Percentiles rank a stretch among this genome's conserved stretches.
These are phyloP conservation scores for Euschistus heros DNA, from an alignment of 1,140 invertebrate genomes.

Conservation along the genomic window DNA sequence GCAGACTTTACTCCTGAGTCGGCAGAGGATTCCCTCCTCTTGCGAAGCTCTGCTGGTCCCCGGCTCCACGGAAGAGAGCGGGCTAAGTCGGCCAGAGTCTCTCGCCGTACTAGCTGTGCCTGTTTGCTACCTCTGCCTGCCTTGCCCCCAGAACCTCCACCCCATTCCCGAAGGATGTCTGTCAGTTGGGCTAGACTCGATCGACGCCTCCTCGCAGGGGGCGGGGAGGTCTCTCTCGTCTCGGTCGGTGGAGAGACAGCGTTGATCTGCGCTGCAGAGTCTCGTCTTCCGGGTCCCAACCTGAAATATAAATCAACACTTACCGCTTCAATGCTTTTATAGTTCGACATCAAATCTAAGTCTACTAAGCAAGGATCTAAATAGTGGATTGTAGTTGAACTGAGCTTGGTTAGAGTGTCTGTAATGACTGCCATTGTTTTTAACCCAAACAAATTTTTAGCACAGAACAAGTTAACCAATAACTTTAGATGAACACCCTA, in stretches of 20 bases:
- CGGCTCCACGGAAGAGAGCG: constrained; percentile 57
- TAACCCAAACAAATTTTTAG: too few relatives aligned
- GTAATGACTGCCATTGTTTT: too few relatives aligned
- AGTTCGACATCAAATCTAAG: neutral
- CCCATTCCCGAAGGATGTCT: constrained; percentile 76
- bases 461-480: too few relatives aligned
- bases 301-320: constrained; percentile 18
- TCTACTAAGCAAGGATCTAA: too few relatives aligned
- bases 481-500: too few relatives aligned
- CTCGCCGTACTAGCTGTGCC: constrained; percentile 62
- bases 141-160: constrained; percentile 41
- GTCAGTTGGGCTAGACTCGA: constrained; percentile 77
- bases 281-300: constrained; percentile 53
- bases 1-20: constrained; percentile 70
- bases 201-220: constrained; percentile 50
- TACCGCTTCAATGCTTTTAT: constrained; percentile 19
- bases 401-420: too few relatives aligned
- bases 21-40: constrained; percentile 67
- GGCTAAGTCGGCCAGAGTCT: constrained; percentile 72
- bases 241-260: constrained; percentile 68
- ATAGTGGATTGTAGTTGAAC: too few relatives aligned
- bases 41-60: constrained; percentile 40
- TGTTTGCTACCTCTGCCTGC: constrained; percentile 41
- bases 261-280: constrained; percentile 79
- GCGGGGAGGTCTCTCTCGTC: constrained; percentile 50